phyloP scores from a whole-genome alignment of 2,113 vertebrate species.

The Acanthisitta chloris region DNA sequence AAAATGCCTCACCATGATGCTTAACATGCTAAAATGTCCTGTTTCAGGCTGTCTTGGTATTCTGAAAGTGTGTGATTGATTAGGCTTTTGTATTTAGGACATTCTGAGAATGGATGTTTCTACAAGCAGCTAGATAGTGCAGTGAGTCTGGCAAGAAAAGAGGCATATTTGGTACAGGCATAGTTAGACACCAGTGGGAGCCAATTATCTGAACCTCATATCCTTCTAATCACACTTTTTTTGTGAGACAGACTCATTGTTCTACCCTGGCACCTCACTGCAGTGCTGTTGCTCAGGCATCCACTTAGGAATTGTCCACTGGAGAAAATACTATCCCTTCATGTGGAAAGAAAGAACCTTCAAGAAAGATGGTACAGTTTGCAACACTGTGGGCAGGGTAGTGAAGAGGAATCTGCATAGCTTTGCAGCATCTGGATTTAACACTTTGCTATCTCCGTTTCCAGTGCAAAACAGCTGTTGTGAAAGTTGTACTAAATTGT shows the following conservation, averaged over 20 bases:
- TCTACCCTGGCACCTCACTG: background rate
- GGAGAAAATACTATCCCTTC: background rate
- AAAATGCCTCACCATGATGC: background rate
- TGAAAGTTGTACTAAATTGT: background rate
- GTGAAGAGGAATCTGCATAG: background rate
- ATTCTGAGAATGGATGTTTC: background rate
- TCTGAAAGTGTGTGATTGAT: background rate
- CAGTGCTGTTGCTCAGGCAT: background rate
- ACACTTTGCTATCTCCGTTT: background rate
- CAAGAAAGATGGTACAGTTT: background rate
- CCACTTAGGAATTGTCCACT: background rate
- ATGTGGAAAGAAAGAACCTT: background rate
- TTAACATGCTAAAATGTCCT: background rate
- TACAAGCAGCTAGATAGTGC: background rate
- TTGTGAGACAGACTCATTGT: background rate
- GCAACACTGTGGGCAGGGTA: background rate
- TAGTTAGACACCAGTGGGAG: background rate
- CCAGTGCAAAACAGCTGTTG: background rate
- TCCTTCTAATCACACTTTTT: background rate
- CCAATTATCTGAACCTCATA: background rate
- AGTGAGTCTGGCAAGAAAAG: background rate
- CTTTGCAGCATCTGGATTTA: background rate
- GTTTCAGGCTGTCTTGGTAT: background rate
- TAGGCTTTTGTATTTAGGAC: too few species aligned
- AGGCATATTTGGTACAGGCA: background rate